These are phyloP conservation scores for Anodontia alba DNA, from an alignment of 2,888 invertebrate genomes.

Conservation along the genomic window DNA sequence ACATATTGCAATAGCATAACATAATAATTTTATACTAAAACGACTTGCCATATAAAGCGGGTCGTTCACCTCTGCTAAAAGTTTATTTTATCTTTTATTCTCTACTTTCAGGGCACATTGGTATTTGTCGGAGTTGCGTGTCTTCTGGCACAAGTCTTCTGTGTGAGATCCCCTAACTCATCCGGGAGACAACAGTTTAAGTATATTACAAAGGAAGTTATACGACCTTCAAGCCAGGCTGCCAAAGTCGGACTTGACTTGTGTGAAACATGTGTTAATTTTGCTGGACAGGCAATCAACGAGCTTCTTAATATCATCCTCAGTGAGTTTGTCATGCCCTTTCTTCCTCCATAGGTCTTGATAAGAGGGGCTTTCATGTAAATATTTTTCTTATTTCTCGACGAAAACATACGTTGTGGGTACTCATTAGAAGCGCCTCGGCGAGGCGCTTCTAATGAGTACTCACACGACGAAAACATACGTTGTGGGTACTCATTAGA, in stretches of 20 bases:
- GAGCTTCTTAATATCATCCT: constrained; percentile 76
- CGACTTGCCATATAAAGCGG: too few relatives aligned
- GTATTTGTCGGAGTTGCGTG: constrained; percentile 1
- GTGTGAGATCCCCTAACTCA: background rate
- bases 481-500: too few relatives aligned
- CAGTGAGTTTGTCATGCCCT: constrained; percentile 60
- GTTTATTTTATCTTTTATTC: too few relatives aligned
- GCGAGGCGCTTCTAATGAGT: too few relatives aligned
- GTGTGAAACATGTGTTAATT: constrained; percentile 76
- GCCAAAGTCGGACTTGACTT: constrained; percentile 67
- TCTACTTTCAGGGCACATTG: background rate
- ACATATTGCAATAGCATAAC: too few relatives aligned
- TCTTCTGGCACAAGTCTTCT: constrained; percentile 9
- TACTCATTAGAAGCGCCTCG: too few relatives aligned
- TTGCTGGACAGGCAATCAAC: constrained; percentile 75
- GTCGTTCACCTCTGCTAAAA: too few relatives aligned
- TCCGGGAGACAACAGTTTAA: background rate
- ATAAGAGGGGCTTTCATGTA: too few relatives aligned
- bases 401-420: too few relatives aligned
- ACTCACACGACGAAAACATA: too few relatives aligned
- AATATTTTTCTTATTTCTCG: too few relatives aligned
- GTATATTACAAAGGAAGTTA: constrained; percentile 13
- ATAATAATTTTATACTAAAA: too few relatives aligned
- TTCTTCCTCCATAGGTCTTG: background rate
- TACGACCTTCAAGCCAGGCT: constrained; percentile 23